Percentiles rank a stretch among this genome's conserved stretches.
These are phyloP conservation scores for Pongo abelii DNA, from an alignment of 2,113 vertebrate species.

Conservation along the genomic window DNA sequence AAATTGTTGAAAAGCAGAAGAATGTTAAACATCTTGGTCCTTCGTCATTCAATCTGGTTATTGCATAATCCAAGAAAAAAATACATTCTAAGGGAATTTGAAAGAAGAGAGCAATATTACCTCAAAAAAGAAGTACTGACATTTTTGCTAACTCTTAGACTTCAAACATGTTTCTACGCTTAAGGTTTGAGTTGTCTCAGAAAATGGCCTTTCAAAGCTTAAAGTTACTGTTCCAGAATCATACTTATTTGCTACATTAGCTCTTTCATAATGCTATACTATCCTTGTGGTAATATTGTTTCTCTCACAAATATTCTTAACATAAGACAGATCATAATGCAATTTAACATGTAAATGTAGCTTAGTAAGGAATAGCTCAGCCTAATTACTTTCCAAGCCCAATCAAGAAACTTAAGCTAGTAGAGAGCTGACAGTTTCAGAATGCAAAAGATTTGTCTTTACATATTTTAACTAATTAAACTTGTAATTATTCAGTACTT, in stretches of 20 bases:
- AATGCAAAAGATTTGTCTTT: constrained; percentile 70
- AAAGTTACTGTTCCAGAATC: not conserved
- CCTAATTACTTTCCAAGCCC: constrained; percentile 59
- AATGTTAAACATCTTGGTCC: not conserved
- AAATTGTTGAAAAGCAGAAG: not conserved
- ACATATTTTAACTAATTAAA: constrained; percentile 73
- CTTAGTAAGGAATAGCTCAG: constrained; percentile 47
- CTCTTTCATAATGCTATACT: not conserved
- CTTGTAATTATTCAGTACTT: constrained; percentile 69
- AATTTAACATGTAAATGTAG: constrained; percentile 59
- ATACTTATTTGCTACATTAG: not conserved
- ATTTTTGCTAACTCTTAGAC: not conserved
- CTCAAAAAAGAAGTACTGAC: not conserved
- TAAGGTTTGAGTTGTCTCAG: not conserved
- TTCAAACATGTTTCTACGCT: not conserved
- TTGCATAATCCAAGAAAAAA: not conserved
- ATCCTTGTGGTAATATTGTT: not conserved
- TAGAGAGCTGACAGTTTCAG: constrained; percentile 60
- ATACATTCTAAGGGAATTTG: not conserved
- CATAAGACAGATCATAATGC: constrained; percentile 28
- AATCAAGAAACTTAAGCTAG: constrained; percentile 70
- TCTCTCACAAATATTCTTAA: constrained; percentile 43
- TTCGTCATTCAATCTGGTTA: not conserved
- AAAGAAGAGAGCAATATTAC: not conserved
- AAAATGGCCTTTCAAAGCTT: not conserved